A percentile compares a stretch with the other conserved stretches of the same genome.
These are phyloP conservation scores for Oscheius sp. DNA, from an alignment of 2,888 invertebrate genomes.

Conservation along the genomic window DNA sequence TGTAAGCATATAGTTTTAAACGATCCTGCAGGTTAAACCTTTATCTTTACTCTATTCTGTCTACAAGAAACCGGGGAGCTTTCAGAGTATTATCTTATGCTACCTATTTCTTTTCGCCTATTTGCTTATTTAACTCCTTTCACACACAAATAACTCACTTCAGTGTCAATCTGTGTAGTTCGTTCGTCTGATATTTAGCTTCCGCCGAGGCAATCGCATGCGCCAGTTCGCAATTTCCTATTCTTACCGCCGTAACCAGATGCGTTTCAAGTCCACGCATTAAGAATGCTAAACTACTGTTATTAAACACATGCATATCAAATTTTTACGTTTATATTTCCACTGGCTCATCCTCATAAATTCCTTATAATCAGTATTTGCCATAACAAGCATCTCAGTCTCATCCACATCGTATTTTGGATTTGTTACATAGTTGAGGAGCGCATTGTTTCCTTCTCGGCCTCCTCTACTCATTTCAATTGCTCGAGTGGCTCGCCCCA, in stretches of 20 bases:
- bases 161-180: conserved; percentile 70
- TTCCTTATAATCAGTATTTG: conserved; percentile 31
- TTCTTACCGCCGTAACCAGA: conserved; percentile 35
- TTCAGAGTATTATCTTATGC: too few relatives aligned
- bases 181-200: conserved; percentile 67
- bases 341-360: conserved; percentile 35
- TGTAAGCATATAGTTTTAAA: neutral
- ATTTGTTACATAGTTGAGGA: conserved; percentile 66
- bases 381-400: conserved; percentile 26
- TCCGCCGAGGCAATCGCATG: conserved; percentile 38
- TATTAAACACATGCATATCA: neutral
- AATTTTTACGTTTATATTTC: neutral
- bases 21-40: too few relatives aligned
- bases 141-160: conserved; percentile 26
- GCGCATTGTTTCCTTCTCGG: conserved; percentile 74
- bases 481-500: conserved; percentile 71
- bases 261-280: conserved; percentile 28
- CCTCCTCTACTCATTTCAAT: conserved; percentile 72
- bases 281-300: conserved; percentile 23
- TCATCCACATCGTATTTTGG: neutral
- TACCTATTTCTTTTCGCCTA: too few relatives aligned
- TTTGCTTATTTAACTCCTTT: neutral
- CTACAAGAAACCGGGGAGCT: too few relatives aligned
- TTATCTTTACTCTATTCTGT: too few relatives aligned
- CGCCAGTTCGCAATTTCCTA: conserved; percentile 42